Evolutionary conservation across 1,140 invertebrate genomes (phyloP).

Genomic region (Pygmarrhopalites habei): DNA sequence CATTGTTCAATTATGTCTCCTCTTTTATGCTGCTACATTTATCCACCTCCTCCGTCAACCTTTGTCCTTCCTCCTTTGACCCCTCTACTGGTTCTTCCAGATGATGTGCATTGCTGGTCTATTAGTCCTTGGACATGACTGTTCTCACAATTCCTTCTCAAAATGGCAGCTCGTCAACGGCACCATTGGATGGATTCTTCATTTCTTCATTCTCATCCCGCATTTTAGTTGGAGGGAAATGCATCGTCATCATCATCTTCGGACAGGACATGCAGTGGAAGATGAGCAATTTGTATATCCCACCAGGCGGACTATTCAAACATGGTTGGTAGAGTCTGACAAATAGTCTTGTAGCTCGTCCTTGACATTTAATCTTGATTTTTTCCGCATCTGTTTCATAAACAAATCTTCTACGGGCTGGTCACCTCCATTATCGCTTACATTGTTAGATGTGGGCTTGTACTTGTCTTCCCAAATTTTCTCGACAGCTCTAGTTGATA

Average conservation of each 20-base stretch:
- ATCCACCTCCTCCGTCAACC: neutral
- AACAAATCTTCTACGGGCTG: no score
- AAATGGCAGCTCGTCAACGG: neutral
- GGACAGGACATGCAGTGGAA: conserved; percentile 2
- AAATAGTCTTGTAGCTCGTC: no score
- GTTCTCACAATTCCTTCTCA: conserved; percentile 9
- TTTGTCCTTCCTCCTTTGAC: neutral
- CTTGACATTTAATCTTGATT: no score
- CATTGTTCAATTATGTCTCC: neutral
- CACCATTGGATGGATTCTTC: conserved; percentile 3
- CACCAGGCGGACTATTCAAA: neutral
- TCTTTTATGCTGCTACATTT: conserved; percentile 2
- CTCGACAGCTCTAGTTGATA: no score
- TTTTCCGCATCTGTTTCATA: no score
- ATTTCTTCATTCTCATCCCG: conserved; percentile 9
- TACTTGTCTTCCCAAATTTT: no score
- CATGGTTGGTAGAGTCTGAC: conserved; percentile 1
- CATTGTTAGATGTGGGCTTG: no score
- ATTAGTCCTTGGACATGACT: conserved; percentile 3
- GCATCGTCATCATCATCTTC: neutral
- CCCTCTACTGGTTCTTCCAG: conserved; percentile 10
- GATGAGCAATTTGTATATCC: conserved; percentile 2
- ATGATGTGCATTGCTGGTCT: conserved; percentile 4
- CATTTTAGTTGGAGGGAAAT: conserved; percentile 3
- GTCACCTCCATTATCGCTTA: no score